Evolutionary conservation across 2,888 invertebrate genomes (phyloP).

Genomic region (Drosophila putrida): DNA sequence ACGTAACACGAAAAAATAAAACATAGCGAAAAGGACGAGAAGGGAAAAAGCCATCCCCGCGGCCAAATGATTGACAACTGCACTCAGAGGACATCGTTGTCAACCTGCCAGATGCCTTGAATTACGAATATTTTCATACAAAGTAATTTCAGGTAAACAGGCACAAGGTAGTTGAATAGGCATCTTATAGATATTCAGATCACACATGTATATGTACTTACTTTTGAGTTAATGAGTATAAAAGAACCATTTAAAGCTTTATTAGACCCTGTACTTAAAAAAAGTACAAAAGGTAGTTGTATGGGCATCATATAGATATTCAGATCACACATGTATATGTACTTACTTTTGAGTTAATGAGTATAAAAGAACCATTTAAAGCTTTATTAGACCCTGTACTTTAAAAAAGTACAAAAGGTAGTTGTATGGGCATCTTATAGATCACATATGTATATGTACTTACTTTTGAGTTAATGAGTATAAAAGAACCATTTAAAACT

Average conservation of each 20-base stretch:
- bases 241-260: too few species aligned
- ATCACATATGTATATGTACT: not conserved
- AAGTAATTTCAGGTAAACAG: conserved; percentile 6
- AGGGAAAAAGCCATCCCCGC: not conserved
- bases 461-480: not conserved
- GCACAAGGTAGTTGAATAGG: not conserved
- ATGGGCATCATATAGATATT: not conserved
- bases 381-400: too few species aligned
- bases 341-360: not conserved
- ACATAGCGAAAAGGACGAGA: not conserved
- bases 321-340: not conserved
- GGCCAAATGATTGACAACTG: conserved; percentile 57
- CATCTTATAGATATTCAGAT: not conserved
- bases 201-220: not conserved
- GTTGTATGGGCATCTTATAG: not conserved
- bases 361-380: too few species aligned
- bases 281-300: not conserved
- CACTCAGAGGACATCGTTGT: conserved; percentile 24
- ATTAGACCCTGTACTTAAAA: too few species aligned
- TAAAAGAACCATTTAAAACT: too few species aligned
- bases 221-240: not conserved
- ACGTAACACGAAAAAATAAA: too few species aligned
- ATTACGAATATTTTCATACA: not conserved
- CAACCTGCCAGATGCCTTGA: conserved; percentile 7
- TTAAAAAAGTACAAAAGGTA: too few species aligned